Conservation (phyloP, 2,888 invertebrate genomes). For the Lepidochrysops patricia region DNA sequence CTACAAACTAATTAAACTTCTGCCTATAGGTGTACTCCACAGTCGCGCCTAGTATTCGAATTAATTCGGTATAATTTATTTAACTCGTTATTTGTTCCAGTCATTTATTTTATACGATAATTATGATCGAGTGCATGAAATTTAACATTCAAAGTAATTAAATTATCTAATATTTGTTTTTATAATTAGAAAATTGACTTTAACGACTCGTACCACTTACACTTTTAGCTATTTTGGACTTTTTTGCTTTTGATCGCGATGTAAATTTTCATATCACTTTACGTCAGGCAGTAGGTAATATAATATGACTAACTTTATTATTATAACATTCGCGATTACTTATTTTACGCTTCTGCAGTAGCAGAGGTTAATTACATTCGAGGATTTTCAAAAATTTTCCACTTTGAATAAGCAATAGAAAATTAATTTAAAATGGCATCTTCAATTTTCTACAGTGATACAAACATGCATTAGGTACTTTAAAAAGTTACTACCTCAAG, state of each 20-base stretch:
- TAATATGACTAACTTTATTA: background rate
- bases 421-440: background rate
- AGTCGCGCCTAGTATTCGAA: background rate
- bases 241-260: background rate
- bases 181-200: background rate
- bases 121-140: background rate
- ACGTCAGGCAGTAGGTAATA: background rate
- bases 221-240: background rate
- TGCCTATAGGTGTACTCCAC: background rate
- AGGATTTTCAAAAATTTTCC: background rate
- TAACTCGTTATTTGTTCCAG: background rate
- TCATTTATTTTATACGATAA: background rate
- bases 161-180: conserved; percentile 5
- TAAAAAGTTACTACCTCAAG: too few species aligned
- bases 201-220: background rate
- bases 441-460: background rate
- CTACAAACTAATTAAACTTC: conserved; percentile 5
- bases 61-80: background rate
- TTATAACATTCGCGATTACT: background rate
- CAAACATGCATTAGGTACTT: too few species aligned
- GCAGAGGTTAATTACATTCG: background rate
- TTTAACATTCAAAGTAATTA: background rate
- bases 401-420: background rate
- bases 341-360: background rate
- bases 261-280: background rate